Evolutionary conservation across 2,113 vertebrate species (phyloP).

Genomic region (Alethe diademata): DNA sequence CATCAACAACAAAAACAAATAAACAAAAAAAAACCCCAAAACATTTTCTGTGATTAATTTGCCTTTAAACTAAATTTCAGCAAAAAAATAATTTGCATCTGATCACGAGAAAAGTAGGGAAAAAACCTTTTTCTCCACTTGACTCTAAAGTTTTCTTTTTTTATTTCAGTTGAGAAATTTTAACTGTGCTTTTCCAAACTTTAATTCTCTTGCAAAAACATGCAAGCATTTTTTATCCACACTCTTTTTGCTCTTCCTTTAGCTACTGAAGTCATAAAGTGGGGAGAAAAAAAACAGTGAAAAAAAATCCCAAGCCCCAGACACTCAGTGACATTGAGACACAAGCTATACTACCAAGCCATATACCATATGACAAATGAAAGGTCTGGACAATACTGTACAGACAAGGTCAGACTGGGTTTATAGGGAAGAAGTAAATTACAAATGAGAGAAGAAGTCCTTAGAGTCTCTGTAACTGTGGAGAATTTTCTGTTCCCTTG

Average conservation of each 20-base stretch:
- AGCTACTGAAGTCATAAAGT: background rate
- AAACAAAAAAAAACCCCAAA: background rate
- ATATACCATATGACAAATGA: constrained; percentile 18
- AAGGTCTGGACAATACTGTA: background rate
- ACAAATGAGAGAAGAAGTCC: constrained; percentile 26
- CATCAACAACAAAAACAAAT: background rate
- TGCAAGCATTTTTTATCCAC: background rate
- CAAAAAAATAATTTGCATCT: background rate
- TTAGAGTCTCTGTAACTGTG: constrained; percentile 11
- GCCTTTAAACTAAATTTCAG: background rate
- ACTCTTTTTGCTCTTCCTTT: background rate
- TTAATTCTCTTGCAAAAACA: background rate
- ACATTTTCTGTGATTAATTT: background rate
- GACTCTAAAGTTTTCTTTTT: background rate
- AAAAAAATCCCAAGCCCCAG: background rate
- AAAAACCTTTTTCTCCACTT: background rate
- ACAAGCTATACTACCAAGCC: background rate
- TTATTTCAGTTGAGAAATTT: background rate
- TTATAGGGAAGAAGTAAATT: constrained; percentile 49
- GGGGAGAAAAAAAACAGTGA: background rate
- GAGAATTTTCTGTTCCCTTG: constrained; percentile 35
- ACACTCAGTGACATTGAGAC: background rate
- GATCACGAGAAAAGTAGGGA: background rate
- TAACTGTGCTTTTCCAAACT: background rate
- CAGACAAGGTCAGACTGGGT: constrained; percentile 15